Evolutionary conservation across 2,113 vertebrate genomes (phyloP), one percentile per base, ranked within the genome.

Genomic region (Leucopsar rothschildi): DNA sequence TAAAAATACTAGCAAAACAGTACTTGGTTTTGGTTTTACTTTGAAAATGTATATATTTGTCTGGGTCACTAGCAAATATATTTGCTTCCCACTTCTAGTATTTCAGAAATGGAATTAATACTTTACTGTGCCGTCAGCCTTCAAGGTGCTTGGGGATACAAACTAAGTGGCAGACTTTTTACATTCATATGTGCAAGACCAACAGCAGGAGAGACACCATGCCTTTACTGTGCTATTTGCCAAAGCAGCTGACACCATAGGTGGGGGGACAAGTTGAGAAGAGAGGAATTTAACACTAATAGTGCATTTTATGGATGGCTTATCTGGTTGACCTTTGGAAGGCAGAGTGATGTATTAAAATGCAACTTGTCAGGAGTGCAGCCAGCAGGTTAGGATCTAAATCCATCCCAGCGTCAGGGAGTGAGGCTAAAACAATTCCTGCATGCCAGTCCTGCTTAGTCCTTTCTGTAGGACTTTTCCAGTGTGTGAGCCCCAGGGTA

Each of bases 291-390:
- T 79, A 75, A 52, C n/a, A 33, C 57, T 92, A 90, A 55, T 39
- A 83, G 39, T 59, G 39, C 5, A 8, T 65, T 40, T 91, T 84
- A 91, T 65, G 71, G 57, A 88, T 69, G 70, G 15, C 39, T 87
- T 94, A 79, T 82, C 82, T 91, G 70, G 10, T 15, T 91, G 66
- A 55, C 75, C 75, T 85, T 82, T 88, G 82, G 76, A 86, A 94
- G 82, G 66, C 53, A 87, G 35, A 18, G 12, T 33, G 14, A 73
- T 49, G 61, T 70, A 93, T 24, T 91, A 85, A 87, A 94, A 87
- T 0, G 1, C 49, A 82, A 7, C 55, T 49, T 94, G 79, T 60
- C 79, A 95, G 70, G 91, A 86, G 37, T 31, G 42, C 6, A 2
- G 42, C 47, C 64, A 81, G 52, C 50, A 56, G 33, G 22, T 65